These are phyloP conservation scores for Drosophila macrothrix DNA, from an alignment of 2,888 invertebrate species.

Conservation along the genomic window DNA sequence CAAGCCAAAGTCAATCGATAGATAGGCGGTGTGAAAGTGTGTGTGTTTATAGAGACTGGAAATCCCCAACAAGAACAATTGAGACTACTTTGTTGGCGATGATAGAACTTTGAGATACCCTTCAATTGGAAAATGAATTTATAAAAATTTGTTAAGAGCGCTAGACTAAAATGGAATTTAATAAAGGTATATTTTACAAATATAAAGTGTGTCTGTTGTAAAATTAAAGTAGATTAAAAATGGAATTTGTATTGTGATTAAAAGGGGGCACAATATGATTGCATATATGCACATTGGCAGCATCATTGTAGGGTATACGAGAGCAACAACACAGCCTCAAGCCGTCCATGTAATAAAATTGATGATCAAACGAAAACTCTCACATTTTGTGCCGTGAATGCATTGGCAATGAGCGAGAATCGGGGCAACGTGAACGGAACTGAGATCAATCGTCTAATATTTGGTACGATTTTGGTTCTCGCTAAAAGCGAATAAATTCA, in stretches of 20 bases:
- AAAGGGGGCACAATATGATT: background rate
- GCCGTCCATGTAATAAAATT: constrained; percentile 76
- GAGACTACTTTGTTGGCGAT: background rate
- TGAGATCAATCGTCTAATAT: constrained; percentile 69
- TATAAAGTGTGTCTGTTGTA: background rate
- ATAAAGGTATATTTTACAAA: background rate
- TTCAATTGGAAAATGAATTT: background rate
- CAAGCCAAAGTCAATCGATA: constrained; percentile 77
- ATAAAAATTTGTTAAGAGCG: background rate
- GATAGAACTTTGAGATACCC: constrained; percentile 21
- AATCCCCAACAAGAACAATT: constrained; percentile 55
- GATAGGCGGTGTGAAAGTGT: constrained; percentile 7
- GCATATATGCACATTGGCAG: background rate
- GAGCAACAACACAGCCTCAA: constrained; percentile 22
- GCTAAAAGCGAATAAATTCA: constrained; percentile 73
- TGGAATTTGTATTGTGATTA: background rate
- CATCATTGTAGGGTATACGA: constrained; percentile 6
- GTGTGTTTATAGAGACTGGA: constrained; percentile 62
- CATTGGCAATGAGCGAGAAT: constrained; percentile 14
- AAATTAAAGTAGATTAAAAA: background rate
- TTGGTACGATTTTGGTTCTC: constrained; percentile 31
- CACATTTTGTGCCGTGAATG: constrained; percentile 64
- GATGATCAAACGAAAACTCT: constrained; percentile 84
- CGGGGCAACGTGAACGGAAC: constrained; percentile 60
- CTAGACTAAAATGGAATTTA: background rate